These are phyloP conservation scores for Hylyphantes graminicola DNA, from an alignment of 1,140 invertebrate genomes.

Conservation along the genomic window DNA sequence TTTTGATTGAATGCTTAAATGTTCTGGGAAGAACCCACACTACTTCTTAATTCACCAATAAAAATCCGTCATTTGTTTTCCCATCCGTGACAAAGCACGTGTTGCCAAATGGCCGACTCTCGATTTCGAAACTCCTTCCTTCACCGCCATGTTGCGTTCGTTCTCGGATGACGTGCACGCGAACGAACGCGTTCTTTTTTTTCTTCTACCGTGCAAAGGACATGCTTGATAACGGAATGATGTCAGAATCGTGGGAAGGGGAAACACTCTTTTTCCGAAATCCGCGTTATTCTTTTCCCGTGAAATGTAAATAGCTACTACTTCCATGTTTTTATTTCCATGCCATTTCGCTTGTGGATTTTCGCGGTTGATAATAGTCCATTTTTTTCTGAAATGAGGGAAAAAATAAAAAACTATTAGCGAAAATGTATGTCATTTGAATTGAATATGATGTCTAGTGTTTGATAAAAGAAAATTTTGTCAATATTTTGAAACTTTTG, in stretches of 20 bases:
- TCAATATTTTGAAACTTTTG: too few relatives aligned
- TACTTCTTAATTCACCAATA: neutral
- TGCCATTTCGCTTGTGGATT: too few relatives aligned
- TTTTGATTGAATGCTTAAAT: too few relatives aligned
- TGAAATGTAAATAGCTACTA: neutral
- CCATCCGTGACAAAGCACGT: neutral
- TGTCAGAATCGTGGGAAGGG: neutral
- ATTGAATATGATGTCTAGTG: too few relatives aligned
- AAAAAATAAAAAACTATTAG: too few relatives aligned
- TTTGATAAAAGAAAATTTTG: too few relatives aligned
- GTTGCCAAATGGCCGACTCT: neutral
- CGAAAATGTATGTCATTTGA: too few relatives aligned
- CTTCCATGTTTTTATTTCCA: too few relatives aligned
- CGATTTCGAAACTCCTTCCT: slow-evolving; percentile 4
- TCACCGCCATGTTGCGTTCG: neutral
- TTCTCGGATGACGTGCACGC: neutral
- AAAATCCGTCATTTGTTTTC: neutral
- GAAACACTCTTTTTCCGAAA: neutral
- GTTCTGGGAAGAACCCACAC: neutral
- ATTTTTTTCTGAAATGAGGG: too few relatives aligned
- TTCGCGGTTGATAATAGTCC: too few relatives aligned
- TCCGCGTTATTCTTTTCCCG: neutral
- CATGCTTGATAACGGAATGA: slow-evolving; percentile 10
- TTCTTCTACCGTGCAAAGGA: neutral
- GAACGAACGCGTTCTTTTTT: neutral